Conservation (phyloP, 2,888 invertebrate genomes). For the Elaeidobius kamerunicus region DNA sequence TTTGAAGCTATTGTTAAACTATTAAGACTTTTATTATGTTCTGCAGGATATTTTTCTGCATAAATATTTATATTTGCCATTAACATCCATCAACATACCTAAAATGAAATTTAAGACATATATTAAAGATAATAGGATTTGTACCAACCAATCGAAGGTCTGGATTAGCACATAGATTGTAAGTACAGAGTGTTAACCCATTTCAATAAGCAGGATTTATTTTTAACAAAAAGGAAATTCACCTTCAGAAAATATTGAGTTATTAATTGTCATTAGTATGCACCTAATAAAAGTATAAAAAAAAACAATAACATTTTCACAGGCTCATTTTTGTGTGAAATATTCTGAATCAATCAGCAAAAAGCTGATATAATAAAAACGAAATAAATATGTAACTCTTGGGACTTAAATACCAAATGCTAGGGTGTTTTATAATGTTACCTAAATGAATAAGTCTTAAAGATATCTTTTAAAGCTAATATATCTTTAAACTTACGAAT, state of each 20-base stretch:
- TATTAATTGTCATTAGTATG: no score
- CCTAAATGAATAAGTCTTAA: neutral
- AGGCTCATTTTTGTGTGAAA: neutral
- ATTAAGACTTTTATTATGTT: neutral
- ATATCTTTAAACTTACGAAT: slow-evolving; percentile 35
- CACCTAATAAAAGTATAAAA: no score
- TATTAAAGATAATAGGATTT: neutral
- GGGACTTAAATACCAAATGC: neutral
- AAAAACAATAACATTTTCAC: no score
- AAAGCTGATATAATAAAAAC: neutral
- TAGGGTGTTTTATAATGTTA: no score
- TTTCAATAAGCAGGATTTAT: no score
- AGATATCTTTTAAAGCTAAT: neutral
- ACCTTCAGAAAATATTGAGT: no score
- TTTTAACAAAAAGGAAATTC: no score
- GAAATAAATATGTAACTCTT: neutral
- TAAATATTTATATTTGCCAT: neutral
- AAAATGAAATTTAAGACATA: no score
- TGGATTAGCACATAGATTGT: no score
- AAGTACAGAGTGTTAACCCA: no score
- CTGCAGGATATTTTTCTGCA: neutral
- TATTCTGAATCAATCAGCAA: neutral
- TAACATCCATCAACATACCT: no score
- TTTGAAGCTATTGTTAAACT: neutral
- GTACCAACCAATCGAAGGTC: no score